These are phyloP conservation scores for Dioctria linearis DNA, from an alignment of 2,888 invertebrate species.

Conservation along the genomic window DNA sequence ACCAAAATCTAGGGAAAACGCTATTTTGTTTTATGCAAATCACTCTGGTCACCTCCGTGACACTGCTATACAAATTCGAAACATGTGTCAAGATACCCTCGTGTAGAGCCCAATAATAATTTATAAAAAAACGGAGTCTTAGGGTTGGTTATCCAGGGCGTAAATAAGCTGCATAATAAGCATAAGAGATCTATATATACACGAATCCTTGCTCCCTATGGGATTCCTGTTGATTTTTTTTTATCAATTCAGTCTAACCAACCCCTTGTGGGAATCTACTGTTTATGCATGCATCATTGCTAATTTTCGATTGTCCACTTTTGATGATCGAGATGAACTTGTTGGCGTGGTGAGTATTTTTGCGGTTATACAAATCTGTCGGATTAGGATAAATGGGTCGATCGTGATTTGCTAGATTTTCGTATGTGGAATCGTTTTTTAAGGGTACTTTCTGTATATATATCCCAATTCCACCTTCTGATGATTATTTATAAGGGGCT, in stretches of 20 bases:
- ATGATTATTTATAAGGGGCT: slow-evolving; percentile 25
- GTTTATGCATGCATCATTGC: slow-evolving; percentile 43
- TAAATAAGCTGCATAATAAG: slow-evolving; percentile 12
- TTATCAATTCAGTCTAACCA: slow-evolving; percentile 19
- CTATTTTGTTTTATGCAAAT: slow-evolving; percentile 41
- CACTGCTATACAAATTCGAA: slow-evolving; percentile 8
- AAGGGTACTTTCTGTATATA: background rate
- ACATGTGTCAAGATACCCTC: slow-evolving; percentile 31
- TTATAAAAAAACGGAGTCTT: slow-evolving; percentile 9
- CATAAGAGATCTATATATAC: slow-evolving; percentile 12
- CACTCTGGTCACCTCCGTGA: slow-evolving; percentile 39
- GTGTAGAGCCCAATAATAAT: background rate
- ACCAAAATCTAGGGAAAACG: too few relatives aligned
- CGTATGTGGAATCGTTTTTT: slow-evolving; percentile 2
- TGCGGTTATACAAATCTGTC: slow-evolving; percentile 22
- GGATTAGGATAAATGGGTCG: slow-evolving; percentile 47
- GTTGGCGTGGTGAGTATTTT: background rate
- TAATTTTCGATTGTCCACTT: slow-evolving; percentile 52
- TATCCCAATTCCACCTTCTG: background rate
- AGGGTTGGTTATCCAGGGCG: background rate
- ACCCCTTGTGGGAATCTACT: background rate
- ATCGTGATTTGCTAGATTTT: slow-evolving; percentile 34
- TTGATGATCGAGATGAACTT: slow-evolving; percentile 22
- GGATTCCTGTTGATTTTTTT: slow-evolving; percentile 18
- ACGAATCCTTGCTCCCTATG: background rate